Evolutionary conservation across 2,888 invertebrate genomes (phyloP).

Genomic region (Synanthedon formicaeformis): DNA sequence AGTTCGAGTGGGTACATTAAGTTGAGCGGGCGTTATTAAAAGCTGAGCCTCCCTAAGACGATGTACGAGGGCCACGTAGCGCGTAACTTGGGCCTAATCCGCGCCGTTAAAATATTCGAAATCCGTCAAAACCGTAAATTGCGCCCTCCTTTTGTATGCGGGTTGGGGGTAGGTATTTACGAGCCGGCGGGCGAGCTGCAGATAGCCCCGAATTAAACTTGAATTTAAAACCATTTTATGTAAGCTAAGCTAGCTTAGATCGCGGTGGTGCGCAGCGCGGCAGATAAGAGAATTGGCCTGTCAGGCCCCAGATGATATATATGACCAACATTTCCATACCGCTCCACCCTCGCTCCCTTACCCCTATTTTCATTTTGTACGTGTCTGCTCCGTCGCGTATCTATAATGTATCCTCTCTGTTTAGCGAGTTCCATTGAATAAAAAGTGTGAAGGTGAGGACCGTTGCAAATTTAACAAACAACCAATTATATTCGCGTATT

Average conservation of each 20-base stretch:
- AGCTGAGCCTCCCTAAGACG: constrained; percentile 15
- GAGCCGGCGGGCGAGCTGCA: constrained; percentile 48
- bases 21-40: constrained; percentile 34
- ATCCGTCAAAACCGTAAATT: constrained; percentile 68
- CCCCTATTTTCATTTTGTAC: constrained; percentile 69
- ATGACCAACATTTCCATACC: constrained; percentile 89
- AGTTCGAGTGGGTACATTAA: constrained; percentile 8
- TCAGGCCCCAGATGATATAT: constrained; percentile 90
- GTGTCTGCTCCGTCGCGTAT: constrained; percentile 63
- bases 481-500: constrained; percentile 9
- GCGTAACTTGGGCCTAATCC: constrained; percentile 40
- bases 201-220: constrained; percentile 68
- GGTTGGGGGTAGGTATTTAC: constrained; percentile 46
- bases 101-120: constrained; percentile 55
- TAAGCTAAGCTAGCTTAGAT: constrained; percentile 71
- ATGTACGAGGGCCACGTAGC: constrained; percentile 18
- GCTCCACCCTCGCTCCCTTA: constrained; percentile 32
- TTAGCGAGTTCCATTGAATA: constrained; percentile 59
- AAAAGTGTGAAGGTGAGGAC: constrained; percentile 51
- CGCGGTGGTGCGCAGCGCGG: constrained; percentile 69
- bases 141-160: constrained; percentile 55
- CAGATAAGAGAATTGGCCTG: constrained; percentile 91
- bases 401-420: constrained; percentile 65
- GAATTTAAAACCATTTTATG: constrained; percentile 72
- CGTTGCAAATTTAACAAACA: constrained; percentile 53